These are phyloP conservation scores for Brachionus rotundiformis DNA, from an alignment of 1,140 invertebrate species.

Conservation along the genomic window DNA sequence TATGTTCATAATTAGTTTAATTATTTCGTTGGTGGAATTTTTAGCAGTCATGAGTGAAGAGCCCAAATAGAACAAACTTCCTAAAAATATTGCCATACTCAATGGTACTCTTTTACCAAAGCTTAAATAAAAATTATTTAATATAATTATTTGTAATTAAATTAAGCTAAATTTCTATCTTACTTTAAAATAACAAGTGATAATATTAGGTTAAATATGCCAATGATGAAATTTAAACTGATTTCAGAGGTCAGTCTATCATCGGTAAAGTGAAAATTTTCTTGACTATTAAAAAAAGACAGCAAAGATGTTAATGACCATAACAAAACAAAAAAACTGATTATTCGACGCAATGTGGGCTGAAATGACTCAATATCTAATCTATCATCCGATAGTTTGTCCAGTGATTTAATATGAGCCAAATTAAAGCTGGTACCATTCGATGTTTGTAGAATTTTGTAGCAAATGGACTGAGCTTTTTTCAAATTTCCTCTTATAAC, in stretches of 20 bases:
- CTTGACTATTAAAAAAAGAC: conserved; percentile 38
- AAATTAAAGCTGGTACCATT: not conserved
- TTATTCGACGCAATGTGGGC: conserved; percentile 32
- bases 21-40: not conserved
- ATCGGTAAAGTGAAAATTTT: conserved; percentile 8
- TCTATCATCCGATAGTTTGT: not conserved
- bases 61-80: conserved; percentile 15
- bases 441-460: not conserved
- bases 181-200: conserved; percentile 13
- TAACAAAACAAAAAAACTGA: conserved; percentile 32
- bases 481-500: not conserved
- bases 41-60: not conserved
- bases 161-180: not conserved
- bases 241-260: not conserved
- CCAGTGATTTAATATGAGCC: not conserved
- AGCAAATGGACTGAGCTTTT: conserved; percentile 20
- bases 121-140: conserved; percentile 1
- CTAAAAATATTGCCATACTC: conserved; percentile 13
- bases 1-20: not conserved
- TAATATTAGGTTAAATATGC: conserved; percentile 36
- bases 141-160: not conserved
- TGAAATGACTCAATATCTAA: not conserved
- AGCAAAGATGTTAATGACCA: conserved; percentile 36
- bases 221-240: not conserved
- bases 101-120: conserved; percentile 38